These are phyloP conservation scores for Ophiodon elongatus DNA, from an alignment of 2,113 vertebrate species.

Conservation along the genomic window DNA sequence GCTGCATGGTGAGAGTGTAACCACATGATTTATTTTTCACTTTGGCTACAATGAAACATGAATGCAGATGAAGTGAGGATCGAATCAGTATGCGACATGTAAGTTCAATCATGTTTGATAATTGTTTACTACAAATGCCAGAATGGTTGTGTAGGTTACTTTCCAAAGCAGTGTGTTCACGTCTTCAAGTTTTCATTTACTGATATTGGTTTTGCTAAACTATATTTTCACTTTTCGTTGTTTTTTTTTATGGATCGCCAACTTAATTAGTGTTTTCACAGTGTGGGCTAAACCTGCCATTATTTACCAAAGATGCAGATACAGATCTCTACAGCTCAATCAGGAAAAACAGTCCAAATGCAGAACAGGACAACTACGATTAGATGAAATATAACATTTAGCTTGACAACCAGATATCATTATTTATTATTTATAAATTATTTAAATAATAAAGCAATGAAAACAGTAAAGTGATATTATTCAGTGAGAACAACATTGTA, in stretches of 20 bases:
- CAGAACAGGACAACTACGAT: background rate
- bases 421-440: too few relatives aligned
- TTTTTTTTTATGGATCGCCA: background rate
- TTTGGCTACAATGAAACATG: constrained; percentile 15
- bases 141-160: background rate
- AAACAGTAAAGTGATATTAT: background rate
- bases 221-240: background rate
- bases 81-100: constrained; percentile 34
- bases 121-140: constrained; percentile 20
- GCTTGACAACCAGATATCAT: background rate
- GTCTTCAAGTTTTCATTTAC: background rate
- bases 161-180: background rate
- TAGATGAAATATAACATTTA: background rate
- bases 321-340: background rate
- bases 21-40: background rate
- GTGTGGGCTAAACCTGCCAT: background rate
- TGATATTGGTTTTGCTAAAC: background rate
- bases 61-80: constrained; percentile 13
- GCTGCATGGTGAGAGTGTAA: background rate
- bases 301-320: background rate
- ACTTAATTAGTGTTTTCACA: background rate
- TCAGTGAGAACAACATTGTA: background rate
- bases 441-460: background rate
- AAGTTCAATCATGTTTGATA: constrained; percentile 35
- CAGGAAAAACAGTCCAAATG: background rate